Evolutionary conservation across 2,888 invertebrate species (phyloP).

Genomic region (Drepana falcataria): DNA sequence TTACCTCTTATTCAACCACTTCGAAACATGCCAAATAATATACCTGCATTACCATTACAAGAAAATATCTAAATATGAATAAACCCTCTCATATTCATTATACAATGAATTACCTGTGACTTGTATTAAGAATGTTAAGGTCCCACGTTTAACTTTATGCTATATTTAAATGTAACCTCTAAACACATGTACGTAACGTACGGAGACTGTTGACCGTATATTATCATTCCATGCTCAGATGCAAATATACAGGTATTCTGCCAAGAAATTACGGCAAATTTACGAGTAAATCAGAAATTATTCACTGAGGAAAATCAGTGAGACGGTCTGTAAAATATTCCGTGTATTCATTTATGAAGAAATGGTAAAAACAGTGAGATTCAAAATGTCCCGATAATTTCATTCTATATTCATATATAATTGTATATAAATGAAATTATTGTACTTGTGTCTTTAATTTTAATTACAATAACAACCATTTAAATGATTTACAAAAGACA

Average conservation of each 20-base stretch:
- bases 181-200: not conserved
- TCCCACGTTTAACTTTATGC: not conserved
- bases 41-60: not conserved
- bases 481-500: too few species aligned
- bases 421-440: not conserved
- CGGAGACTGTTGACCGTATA: not conserved
- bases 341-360: not conserved
- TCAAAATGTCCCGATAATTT: not conserved
- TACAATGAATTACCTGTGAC: conserved; percentile 3
- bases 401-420: not conserved
- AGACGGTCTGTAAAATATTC: conserved; percentile 17
- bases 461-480: too few species aligned
- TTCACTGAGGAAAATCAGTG: conserved; percentile 19
- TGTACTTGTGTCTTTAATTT: too few species aligned
- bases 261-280: conserved; percentile 30
- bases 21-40: not conserved
- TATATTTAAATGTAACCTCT: not conserved
- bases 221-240: not conserved
- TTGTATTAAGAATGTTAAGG: not conserved
- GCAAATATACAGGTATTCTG: conserved; percentile 20
- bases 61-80: not conserved
- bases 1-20: not conserved
- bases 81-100: not conserved
- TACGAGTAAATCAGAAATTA: conserved; percentile 37
- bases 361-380: not conserved